Evolutionary conservation across 2,888 invertebrate species (phyloP).

Genomic region (Dryocosmus kuriphilus): DNA sequence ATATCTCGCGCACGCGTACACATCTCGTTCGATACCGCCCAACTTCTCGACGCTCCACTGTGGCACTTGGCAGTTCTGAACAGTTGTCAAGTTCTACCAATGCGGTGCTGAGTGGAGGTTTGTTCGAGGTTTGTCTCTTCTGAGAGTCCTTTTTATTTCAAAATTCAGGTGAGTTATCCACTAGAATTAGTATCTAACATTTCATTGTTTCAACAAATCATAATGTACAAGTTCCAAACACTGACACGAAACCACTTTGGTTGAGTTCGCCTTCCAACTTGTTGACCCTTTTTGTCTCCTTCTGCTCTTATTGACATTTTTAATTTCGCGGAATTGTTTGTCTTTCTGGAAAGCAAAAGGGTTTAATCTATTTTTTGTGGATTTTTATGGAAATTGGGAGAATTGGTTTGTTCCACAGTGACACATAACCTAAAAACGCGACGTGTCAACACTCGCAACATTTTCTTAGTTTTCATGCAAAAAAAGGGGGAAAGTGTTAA

Average conservation of each 20-base stretch:
- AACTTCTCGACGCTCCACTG: constrained; percentile 30
- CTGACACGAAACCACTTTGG: neutral
- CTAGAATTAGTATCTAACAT: neutral
- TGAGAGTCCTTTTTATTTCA: constrained; percentile 1
- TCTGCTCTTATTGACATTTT: neutral
- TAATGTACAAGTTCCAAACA: too few relatives aligned
- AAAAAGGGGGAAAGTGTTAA: neutral
- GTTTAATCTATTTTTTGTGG: neutral
- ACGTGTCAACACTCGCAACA: constrained; percentile 22
- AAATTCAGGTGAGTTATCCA: constrained; percentile 20
- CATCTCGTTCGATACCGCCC: neutral
- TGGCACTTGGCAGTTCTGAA: constrained; percentile 30
- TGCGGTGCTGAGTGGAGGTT: neutral
- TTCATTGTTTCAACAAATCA: neutral
- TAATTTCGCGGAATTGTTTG: neutral
- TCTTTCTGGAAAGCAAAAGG: neutral
- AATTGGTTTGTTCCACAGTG: neutral
- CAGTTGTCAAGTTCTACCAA: constrained; percentile 20
- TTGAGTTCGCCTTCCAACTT: neutral
- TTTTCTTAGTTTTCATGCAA: neutral
- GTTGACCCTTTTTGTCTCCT: neutral
- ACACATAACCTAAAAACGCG: constrained; percentile 23
- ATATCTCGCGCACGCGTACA: constrained; percentile 11
- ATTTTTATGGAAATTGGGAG: neutral
- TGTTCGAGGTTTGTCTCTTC: neutral